Base-by-base conservation (phyloP, 1,140 invertebrate species). In the Archivesica marissinica region DNA sequence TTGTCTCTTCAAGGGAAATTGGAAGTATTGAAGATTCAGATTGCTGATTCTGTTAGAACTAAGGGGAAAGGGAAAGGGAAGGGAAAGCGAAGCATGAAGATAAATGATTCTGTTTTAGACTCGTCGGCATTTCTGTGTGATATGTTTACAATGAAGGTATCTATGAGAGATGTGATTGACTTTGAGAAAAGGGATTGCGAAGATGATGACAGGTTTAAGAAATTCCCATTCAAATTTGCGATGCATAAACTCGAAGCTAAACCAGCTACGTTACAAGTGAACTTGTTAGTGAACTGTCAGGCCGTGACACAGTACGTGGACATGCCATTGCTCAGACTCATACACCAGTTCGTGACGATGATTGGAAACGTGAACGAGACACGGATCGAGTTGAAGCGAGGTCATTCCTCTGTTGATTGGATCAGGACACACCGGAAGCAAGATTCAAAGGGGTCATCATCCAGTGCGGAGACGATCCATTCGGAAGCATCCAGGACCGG, bases 331-430 rank as follows among this genome's bases (percentile, higher is more conserved):
- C 93, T 99, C 30, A 94, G 98, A 77, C 95, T 99, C 30, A 95
- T 99, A 50, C 98, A 99, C 95, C 98, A 99, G 94, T 98, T 99
- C 87, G 97, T 97, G 87, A 98, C 98, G 86, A 99, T 99, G 97
- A 98, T 99, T 94, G 97, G 98, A 93, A 99, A 99, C 94, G 97
- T 99, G 4, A 98, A 98, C 91, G 97, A 98, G 91, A 99, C 98
- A 0, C 97, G 98, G 92, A 96, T 97, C 89, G 98, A 98, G 89
- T 94, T 99, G 66, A 93, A 94, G 84, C 94, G 95, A 81, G 90
- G 89, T 61, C 88, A 91, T 33, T 85, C 88, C 4, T 78, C 85
- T 13, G 30, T 78, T 0, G 89, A 91, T 28, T 92, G 90, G 91
- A 86, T 90, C 7, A 89, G 88, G 38, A 92, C 91, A 23, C 92